A percentile compares a stretch with the other conserved stretches of the same genome.
Evolutionary conservation across 1,140 invertebrate genomes (phyloP).

Genomic region (Drosophila obscura): DNA sequence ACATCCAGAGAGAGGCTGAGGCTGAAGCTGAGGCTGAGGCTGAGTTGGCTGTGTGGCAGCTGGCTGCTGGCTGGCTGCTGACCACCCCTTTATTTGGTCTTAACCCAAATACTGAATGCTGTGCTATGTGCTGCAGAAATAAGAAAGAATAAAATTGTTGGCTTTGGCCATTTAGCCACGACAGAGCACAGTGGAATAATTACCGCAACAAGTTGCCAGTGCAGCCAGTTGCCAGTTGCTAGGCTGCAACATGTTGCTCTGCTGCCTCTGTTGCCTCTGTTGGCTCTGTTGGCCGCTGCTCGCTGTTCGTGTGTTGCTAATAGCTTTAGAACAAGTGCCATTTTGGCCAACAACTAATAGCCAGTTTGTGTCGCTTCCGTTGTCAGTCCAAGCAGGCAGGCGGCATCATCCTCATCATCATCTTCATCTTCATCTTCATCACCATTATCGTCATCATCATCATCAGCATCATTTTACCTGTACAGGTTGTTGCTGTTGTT

Average conservation of each 20-base stretch:
- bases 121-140: constrained; percentile 19
- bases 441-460: constrained; percentile 43
- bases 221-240: constrained; percentile 32
- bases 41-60: constrained; percentile 9
- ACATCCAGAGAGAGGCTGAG: background rate
- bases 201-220: constrained; percentile 74
- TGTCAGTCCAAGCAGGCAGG: constrained; percentile 52
- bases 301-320: constrained; percentile 74
- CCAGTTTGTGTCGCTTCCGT: constrained; percentile 81
- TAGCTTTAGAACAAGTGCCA: constrained; percentile 81
- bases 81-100: constrained; percentile 82
- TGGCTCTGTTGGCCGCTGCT: constrained; percentile 33
- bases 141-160: constrained; percentile 68
- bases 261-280: constrained; percentile 14
- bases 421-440: constrained; percentile 38
- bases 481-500: no score
- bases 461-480: no score
- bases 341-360: constrained; percentile 80
- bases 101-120: constrained; percentile 76
- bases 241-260: constrained; percentile 21
- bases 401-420: constrained; percentile 26
- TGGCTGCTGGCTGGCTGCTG: constrained; percentile 42
- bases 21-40: background rate
- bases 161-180: constrained; percentile 58
- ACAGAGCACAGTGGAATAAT: constrained; percentile 61